A percentile compares a stretch with the other conserved stretches of the same genome.
Evolutionary conservation across 2,888 invertebrate genomes (phyloP).

Genomic region (Dynastes maya): DNA sequence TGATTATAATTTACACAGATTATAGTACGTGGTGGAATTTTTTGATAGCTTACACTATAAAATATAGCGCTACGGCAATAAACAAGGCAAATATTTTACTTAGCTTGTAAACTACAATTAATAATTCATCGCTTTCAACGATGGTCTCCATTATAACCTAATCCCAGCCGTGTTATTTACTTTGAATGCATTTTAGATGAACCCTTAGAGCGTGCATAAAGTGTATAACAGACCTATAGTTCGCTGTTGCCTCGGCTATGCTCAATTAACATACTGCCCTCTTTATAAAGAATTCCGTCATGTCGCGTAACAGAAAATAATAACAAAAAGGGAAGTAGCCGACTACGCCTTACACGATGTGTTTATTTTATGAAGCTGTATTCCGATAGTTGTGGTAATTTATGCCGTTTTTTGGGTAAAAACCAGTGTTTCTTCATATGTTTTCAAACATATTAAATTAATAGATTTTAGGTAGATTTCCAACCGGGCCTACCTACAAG

Average conservation of each 20-base stretch:
- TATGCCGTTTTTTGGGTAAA: too few relatives aligned
- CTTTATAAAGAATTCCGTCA: constrained; percentile 3
- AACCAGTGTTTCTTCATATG: too few relatives aligned
- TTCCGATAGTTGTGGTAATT: too few relatives aligned
- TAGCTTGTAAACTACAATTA: not conserved
- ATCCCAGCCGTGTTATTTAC: constrained; percentile 2
- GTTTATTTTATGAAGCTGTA: not conserved
- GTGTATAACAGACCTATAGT: not conserved
- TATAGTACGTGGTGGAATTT: too few relatives aligned
- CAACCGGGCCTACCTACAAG: not conserved
- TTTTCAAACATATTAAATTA: too few relatives aligned
- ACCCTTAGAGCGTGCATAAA: not conserved
- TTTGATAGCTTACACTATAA: too few relatives aligned
- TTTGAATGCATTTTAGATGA: constrained; percentile 10
- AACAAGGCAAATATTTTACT: not conserved
- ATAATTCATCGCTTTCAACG: constrained; percentile 13
- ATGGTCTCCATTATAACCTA: constrained; percentile 1
- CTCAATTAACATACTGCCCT: not conserved
- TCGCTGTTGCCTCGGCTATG: not conserved
- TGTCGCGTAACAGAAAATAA: not conserved
- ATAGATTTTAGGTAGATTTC: too few relatives aligned
- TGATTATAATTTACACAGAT: too few relatives aligned
- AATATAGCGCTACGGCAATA: not conserved
- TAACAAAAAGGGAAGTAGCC: not conserved
- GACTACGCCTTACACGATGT: not conserved